Evolutionary conservation across 2,113 vertebrate species (phyloP).

Genomic region (Loxodonta africana): DNA sequence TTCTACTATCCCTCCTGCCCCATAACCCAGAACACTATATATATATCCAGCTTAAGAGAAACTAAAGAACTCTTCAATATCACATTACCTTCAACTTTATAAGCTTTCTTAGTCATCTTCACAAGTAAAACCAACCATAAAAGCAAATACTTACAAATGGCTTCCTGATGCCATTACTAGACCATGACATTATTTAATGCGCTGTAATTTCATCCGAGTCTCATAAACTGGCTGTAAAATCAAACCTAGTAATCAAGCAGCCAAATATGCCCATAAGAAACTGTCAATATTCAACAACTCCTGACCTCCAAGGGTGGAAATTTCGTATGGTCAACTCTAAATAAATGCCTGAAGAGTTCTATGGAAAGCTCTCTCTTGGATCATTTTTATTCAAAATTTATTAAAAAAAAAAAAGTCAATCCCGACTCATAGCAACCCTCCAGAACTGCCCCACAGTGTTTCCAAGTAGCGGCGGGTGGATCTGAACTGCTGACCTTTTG

Average conservation of each 20-base stretch:
- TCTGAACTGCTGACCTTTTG: no score
- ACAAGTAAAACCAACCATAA: neutral
- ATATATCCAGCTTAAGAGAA: neutral
- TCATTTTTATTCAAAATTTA: slow-evolving; percentile 41
- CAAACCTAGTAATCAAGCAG: neutral
- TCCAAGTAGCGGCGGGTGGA: no score
- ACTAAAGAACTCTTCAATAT: neutral
- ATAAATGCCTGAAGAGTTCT: neutral
- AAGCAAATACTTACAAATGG: neutral
- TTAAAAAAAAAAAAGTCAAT: neutral
- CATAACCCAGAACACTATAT: neutral
- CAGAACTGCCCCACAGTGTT: no score
- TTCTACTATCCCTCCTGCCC: neutral
- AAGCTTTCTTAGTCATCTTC: slow-evolving; percentile 18
- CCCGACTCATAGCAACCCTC: no score
- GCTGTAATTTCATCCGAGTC: neutral
- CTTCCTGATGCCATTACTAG: neutral
- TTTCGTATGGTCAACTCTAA: neutral
- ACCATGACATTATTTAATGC: neutral
- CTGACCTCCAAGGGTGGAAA: neutral
- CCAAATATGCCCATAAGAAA: slow-evolving; percentile 6
- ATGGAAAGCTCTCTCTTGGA: neutral
- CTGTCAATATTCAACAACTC: neutral
- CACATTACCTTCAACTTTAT: neutral
- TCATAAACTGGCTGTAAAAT: neutral